Percentiles rank a stretch among this genome's conserved stretches.
These are phyloP conservation scores for Imbricaverruca yamaguchii DNA, from an alignment of 2,888 invertebrate species.

Conservation along the genomic window DNA sequence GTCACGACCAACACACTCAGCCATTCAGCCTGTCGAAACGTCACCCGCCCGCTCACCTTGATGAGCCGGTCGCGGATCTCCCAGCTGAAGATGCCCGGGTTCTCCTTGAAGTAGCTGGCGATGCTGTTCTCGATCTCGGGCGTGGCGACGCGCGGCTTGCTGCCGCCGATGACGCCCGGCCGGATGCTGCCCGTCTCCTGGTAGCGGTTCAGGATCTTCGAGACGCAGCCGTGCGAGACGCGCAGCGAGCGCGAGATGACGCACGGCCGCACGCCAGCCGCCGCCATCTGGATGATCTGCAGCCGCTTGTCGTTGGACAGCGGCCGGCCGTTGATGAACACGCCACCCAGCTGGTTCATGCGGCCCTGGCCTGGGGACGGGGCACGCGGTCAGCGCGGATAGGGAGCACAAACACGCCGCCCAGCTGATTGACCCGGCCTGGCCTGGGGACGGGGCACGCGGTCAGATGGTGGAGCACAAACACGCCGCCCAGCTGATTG, in stretches of 20 bases:
- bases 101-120: constrained; percentile 1
- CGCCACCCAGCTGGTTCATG: constrained; percentile 2
- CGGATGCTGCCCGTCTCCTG: constrained; percentile 33
- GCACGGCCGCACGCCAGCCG: constrained; percentile 1
- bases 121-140: constrained; percentile 14
- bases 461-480: no score
- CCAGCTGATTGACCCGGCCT: not conserved
- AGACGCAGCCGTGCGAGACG: constrained; percentile 31
- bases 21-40: no score
- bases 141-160: constrained; percentile 16
- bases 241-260: constrained; percentile 7
- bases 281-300: constrained; percentile 17
- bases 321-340: constrained; percentile 17
- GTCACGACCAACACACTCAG: no score
- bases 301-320: constrained; percentile 8
- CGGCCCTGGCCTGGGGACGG: not conserved
- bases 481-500: no score
- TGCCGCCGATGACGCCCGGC: constrained; percentile 24
- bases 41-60: not conserved
- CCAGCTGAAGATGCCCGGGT: constrained; percentile 20
- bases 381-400: no score
- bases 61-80: constrained; percentile 10
- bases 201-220: constrained; percentile 33
- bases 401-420: not conserved
- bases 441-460: not conserved